Percentiles rank a stretch among this genome's conserved stretches.
Conservation (phyloP, 2,113 vertebrate species). For the Pitta sordida region DNA sequence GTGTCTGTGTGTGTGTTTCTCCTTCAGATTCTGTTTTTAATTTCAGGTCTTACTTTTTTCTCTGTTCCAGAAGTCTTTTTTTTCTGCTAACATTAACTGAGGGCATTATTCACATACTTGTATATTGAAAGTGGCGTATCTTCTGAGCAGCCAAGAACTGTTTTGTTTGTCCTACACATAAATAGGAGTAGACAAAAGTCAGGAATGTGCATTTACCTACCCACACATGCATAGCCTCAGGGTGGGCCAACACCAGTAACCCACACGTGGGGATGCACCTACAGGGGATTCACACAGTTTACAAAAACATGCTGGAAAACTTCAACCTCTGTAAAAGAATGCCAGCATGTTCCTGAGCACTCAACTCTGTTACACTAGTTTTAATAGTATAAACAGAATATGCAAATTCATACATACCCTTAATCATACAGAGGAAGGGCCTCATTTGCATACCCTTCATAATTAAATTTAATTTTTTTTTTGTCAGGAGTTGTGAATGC, state of each 20-base stretch:
- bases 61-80: background rate
- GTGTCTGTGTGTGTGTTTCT: too few relatives aligned
- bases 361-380: constrained; percentile 36
- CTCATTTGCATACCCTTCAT: constrained; percentile 79
- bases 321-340: background rate
- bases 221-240: background rate
- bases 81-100: background rate
- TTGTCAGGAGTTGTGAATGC: constrained; percentile 78
- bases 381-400: constrained; percentile 60
- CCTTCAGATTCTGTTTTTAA: background rate
- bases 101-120: background rate
- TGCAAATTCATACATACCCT: constrained; percentile 64
- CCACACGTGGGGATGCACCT: background rate
- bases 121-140: background rate
- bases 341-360: background rate
- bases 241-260: accelerated
- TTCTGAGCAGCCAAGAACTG: background rate
- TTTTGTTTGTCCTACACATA: background rate
- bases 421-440: constrained; percentile 65
- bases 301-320: background rate
- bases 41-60: background rate
- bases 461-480: constrained; percentile 77
- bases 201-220: background rate
- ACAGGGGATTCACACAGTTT: background rate
- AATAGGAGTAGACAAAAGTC: background rate